phyloP scores from a whole-genome alignment of 1,140 invertebrate genomes.

The Drosophila novamexicana region DNA sequence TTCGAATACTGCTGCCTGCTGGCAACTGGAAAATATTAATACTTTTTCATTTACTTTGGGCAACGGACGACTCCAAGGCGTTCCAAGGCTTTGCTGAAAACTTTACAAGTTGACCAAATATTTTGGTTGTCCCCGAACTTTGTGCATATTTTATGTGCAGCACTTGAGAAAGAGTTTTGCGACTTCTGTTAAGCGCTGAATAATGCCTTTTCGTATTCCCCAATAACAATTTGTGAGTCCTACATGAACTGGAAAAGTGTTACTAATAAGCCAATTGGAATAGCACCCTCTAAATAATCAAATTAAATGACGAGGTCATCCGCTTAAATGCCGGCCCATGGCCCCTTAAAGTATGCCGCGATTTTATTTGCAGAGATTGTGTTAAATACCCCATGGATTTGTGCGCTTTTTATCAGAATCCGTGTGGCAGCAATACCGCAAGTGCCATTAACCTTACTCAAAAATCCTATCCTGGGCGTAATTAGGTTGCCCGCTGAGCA shows the following conservation, averaged over 20 bases:
- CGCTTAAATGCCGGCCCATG: slow-evolving; percentile 1
- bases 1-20: slow-evolving; percentile 48
- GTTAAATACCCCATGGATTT: slow-evolving; percentile 6
- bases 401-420: slow-evolving; percentile 14
- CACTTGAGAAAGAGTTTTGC: slow-evolving; percentile 16
- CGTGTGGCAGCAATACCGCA: background rate
- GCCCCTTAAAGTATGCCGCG: slow-evolving; percentile 28
- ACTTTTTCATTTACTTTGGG: slow-evolving; percentile 76
- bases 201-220: slow-evolving; percentile 64
- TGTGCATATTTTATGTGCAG: slow-evolving; percentile 65
- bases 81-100: slow-evolving; percentile 43
- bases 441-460: slow-evolving; percentile 55
- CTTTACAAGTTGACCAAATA: slow-evolving; percentile 65
- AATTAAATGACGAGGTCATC: slow-evolving; percentile 24
- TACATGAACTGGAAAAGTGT: slow-evolving; percentile 52
- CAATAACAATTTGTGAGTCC: slow-evolving; percentile 52
- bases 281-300: slow-evolving; percentile 46
- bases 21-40: slow-evolving; percentile 70
- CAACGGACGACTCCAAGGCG: slow-evolving; percentile 8
- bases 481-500: slow-evolving; percentile 38
- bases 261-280: slow-evolving; percentile 45
- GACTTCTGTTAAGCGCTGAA: slow-evolving; percentile 20
- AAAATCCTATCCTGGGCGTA: slow-evolving; percentile 48
- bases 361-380: slow-evolving; percentile 26
- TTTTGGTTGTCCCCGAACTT: slow-evolving; percentile 47